These are phyloP conservation scores for Lepidurus arcticus DNA, from an alignment of 1,140 invertebrate genomes.

Conservation along the genomic window DNA sequence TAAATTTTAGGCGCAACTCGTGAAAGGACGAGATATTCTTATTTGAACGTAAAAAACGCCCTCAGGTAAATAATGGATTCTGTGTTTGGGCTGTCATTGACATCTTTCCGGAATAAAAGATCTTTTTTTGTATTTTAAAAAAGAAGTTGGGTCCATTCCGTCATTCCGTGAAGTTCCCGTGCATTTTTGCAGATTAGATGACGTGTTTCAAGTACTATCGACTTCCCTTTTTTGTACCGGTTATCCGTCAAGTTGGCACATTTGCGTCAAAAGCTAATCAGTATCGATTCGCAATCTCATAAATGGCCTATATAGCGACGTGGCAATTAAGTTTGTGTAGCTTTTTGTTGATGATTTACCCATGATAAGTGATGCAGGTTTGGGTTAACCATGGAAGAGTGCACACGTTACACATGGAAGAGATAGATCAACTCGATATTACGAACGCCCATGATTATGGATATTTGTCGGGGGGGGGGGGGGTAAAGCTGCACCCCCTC, in stretches of 20 bases:
- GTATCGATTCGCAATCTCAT: constrained; percentile 7
- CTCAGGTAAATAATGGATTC: no score
- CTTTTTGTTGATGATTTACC: neutral
- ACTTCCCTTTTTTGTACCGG: neutral
- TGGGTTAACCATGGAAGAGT: neutral
- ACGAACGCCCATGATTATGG: neutral
- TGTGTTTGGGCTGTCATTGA: no score
- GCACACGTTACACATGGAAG: neutral
- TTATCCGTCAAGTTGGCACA: constrained; percentile 6
- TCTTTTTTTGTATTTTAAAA: neutral
- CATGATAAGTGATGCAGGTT: constrained; percentile 5
- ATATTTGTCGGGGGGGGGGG: neutral
- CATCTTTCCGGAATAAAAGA: neutral
- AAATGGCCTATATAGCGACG: neutral
- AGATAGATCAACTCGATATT: neutral
- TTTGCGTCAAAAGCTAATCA: constrained; percentile 22
- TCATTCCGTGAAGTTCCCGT: neutral
- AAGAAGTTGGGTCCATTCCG: neutral
- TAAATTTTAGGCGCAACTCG: no score
- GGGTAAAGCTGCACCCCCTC: neutral
- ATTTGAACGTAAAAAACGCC: no score
- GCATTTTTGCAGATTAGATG: constrained; percentile 4
- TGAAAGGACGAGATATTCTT: no score
- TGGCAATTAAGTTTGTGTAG: neutral
- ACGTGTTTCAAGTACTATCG: neutral